Evolutionary conservation across 1,140 invertebrate species (phyloP), one percentile per base, ranked within the genome.

Genomic region (Anadara kagoshimensis): DNA sequence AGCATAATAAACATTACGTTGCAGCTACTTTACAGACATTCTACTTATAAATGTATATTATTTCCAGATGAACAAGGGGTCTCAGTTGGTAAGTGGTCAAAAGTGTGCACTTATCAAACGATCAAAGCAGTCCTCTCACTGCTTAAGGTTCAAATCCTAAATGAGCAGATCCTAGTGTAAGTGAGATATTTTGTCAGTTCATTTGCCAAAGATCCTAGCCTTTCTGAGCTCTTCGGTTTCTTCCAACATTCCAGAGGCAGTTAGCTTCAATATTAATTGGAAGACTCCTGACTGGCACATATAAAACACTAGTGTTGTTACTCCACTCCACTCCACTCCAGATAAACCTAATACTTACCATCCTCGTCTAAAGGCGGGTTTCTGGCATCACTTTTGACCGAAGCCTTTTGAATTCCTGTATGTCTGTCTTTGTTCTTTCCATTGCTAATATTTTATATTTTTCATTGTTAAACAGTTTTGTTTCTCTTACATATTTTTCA

Each of bases 301-400:
- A n/a, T n/a, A n/a, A n/a, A n/a, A n/a, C n/a, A n/a, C 18, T 49
- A 11, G 45, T 49, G 18, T 11, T 49, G 18, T 49, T 10, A 10
- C 10, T 49, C 45, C 18, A 49, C 10, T 49, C 18, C 45, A 49
- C 10, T 49, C 10, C 18, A 18, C 45, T 49, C 10, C 18, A 10
- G 18, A 49, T 49, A 49, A 11, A 11, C 62, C 7, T 36, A 20
- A 64, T 45, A 47, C 70, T 71, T 78, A 88, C 87, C 86, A 79
- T 76, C 45, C 76, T 86, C 73, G 79, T 89, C 87, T n/a, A 88
- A 67, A 22, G 88, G 88, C 18, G 88, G 88, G 79, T 88, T 83
- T 64, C 88, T 80, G 20, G 78, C 80, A 65, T 86, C 81, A 71
- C 79, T 85, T 76, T 83, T 61, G 80, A 75, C 45, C 80, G 78